Evolutionary conservation across 2,113 vertebrate species (phyloP).

Genomic region (Myocastor coypus): DNA sequence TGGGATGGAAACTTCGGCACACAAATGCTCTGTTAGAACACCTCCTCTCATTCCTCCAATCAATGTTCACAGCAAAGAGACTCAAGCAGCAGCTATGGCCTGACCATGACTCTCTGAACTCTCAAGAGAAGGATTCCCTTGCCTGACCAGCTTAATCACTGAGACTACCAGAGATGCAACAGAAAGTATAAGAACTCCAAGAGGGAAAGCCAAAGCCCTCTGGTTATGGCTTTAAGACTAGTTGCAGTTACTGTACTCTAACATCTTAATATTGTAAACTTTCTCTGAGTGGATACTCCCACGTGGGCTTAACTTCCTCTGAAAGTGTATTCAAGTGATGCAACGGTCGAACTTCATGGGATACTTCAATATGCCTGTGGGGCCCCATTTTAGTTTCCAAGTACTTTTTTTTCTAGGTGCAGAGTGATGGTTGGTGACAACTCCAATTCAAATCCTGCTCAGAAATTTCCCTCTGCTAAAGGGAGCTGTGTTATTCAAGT

Average conservation of each 20-base stretch:
- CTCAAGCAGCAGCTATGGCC: not conserved
- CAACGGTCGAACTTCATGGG: not conserved
- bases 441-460: not conserved
- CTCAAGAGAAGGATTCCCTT: not conserved
- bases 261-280: not conserved
- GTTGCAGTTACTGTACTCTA: not conserved
- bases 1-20: not conserved
- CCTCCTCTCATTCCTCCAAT: not conserved
- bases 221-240: not conserved
- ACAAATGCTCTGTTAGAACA: not conserved
- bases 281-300: not conserved
- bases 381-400: not conserved
- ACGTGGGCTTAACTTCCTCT: not conserved
- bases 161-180: not conserved
- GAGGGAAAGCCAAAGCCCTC: not conserved
- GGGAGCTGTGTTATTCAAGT: not conserved
- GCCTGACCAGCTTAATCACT: not conserved
- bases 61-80: not conserved
- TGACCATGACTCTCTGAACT: not conserved
- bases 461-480: not conserved
- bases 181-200: not conserved
- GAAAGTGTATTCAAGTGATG: not conserved
- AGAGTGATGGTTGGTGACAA: not conserved
- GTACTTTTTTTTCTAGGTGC: not conserved
- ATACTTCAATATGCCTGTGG: not conserved